Base-by-base conservation (phyloP, 1,140 invertebrate genomes). In the Zaprionus ghesquierei region DNA sequence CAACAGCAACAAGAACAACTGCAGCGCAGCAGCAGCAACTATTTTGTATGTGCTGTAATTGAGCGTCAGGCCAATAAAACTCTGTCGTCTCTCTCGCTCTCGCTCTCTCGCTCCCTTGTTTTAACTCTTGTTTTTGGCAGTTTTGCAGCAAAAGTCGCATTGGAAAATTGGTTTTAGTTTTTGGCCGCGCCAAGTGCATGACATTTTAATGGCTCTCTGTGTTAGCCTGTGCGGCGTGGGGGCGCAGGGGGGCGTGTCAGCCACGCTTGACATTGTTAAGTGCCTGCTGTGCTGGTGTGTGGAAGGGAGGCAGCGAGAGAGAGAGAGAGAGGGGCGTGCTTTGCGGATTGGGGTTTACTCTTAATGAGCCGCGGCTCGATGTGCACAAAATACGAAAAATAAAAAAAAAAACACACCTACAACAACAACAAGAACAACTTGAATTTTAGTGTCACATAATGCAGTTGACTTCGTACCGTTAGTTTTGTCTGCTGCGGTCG, bases 171-270 rank as follows among this genome's bases (percentile, higher is more conserved):
- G 75, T 77, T 80, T 79, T 71, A 77, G 81, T 77, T 85, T 85
- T 69, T 69, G 50, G 66, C 27, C 66, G 74, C 77, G 69, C 74
- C 81, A 86, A 86, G 75, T 86, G 78, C 82, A 81, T 86, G 81
- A 86, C 81, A 85, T 85, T 85, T 85, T 78, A 85, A 86, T 85
- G 81, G 74, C 33, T 33, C 59, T 63, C 50, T 31, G 6, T 31
- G 31, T 54, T 25, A 29, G 46, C 18, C 35, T 46, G 20, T 2
- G 41, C 31, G 15, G 38, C 10, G 25, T 41, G 56, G 27, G 25
- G 29, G 31, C 9, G 23, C 15, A 22, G 8, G 27, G 12, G 56
- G 53, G 31, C 22, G 22, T 33, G 33, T 31, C 18, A 31, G 54
- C 13, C 12, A 54, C 69, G 73, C 44, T 70, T 69, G 72, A 77